Evolutionary conservation across 2,113 vertebrate species (phyloP).

Genomic region (Cebus imitator): DNA sequence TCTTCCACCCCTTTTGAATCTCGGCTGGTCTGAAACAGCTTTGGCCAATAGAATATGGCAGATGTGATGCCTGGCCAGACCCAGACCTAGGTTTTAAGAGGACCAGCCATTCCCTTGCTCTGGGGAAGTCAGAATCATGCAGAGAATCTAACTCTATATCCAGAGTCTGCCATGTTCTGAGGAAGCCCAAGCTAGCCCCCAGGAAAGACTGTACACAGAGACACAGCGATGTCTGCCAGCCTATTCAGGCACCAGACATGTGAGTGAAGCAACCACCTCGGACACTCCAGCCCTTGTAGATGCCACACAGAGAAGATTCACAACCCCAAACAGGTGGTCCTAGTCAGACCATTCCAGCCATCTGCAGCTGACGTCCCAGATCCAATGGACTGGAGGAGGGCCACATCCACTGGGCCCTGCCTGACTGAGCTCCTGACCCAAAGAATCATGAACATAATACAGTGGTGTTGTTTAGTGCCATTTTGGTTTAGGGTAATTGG

Average conservation of each 20-base stretch:
- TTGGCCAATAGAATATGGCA: background rate
- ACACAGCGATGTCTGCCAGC: rapidly evolving
- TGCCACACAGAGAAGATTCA: rapidly evolving
- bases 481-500: background rate
- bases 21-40: background rate
- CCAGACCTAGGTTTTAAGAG: background rate
- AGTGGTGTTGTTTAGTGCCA: background rate
- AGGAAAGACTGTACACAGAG: background rate
- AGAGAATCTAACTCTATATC: background rate
- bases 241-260: background rate
- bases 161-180: background rate
- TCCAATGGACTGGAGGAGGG: background rate
- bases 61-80: background rate
- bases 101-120: background rate
- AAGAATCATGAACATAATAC: background rate
- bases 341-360: background rate
- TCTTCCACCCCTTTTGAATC: background rate
- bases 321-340: background rate
- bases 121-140: background rate
- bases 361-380: background rate
- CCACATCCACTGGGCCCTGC: background rate
- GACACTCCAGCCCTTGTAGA: background rate
- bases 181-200: background rate
- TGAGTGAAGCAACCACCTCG: background rate
- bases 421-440: too few species aligned